phyloP scores from a whole-genome alignment of 2,113 vertebrate species.

The Clupea harengus region DNA sequence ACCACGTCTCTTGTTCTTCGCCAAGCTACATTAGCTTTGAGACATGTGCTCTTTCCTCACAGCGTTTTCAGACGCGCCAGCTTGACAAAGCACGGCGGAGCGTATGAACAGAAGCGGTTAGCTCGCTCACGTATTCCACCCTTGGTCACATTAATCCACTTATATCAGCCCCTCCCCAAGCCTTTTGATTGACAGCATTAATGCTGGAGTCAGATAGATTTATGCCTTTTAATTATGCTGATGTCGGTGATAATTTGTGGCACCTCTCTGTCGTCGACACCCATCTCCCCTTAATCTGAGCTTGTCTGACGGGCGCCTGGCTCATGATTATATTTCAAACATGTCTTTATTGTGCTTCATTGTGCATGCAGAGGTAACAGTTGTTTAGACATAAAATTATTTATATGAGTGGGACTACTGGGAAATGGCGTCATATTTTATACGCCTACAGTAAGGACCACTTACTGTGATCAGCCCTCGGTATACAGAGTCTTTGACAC shows the following conservation, averaged over 20 bases:
- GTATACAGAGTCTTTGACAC: not conserved
- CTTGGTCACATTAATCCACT: slow-evolving; percentile 28
- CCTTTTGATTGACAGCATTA: slow-evolving; percentile 45
- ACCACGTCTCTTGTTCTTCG: slow-evolving; percentile 21
- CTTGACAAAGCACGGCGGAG: not conserved
- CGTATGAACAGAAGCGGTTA: not conserved
- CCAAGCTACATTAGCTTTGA: not conserved
- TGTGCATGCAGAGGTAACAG: slow-evolving; percentile 27
- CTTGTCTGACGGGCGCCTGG: slow-evolving; percentile 28
- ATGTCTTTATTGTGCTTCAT: slow-evolving; percentile 34
- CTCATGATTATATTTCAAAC: slow-evolving; percentile 12
- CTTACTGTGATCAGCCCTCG: slow-evolving; percentile 36
- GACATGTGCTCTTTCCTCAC: not conserved
- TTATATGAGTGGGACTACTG: slow-evolving; percentile 25
- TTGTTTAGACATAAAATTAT: slow-evolving; percentile 38
- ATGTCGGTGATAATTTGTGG: slow-evolving; percentile 47
- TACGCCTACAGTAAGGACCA: slow-evolving; percentile 36
- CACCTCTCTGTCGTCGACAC: slow-evolving; percentile 22
- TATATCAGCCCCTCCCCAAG: not conserved
- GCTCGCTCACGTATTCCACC: not conserved
- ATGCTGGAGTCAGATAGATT: slow-evolving; percentile 38
- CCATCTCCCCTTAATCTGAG: slow-evolving; percentile 26
- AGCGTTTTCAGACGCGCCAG: not conserved
- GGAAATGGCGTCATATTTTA: slow-evolving; percentile 25
- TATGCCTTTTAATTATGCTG: slow-evolving; percentile 50